These are phyloP conservation scores for Hedya salicella DNA, from an alignment of 2,888 invertebrate species.

Conservation along the genomic window DNA sequence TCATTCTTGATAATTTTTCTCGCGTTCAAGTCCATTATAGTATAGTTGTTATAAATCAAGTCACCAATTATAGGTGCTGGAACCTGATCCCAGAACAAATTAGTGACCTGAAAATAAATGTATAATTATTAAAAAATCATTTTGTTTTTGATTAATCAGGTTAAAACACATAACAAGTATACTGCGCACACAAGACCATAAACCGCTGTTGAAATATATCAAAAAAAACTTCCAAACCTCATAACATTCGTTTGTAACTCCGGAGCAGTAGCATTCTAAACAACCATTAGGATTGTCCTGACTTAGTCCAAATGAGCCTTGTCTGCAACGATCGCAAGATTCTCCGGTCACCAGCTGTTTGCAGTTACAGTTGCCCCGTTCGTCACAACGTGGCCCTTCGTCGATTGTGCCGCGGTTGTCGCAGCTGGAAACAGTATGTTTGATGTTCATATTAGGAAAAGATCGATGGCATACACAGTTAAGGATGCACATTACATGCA, in stretches of 20 bases:
- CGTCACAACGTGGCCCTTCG: conserved; percentile 62
- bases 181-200: background rate
- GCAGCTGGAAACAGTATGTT: conserved; percentile 59
- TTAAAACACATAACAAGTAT: too few species aligned
- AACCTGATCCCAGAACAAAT: conserved; percentile 65
- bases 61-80: conserved; percentile 74
- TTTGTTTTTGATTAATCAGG: too few species aligned
- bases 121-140: too few species aligned
- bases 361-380: conserved; percentile 86
- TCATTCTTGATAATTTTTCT: conserved; percentile 67
- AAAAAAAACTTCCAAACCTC: conserved; percentile 71
- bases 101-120: conserved; percentile 59
- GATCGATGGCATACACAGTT: background rate
- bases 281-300: conserved; percentile 90
- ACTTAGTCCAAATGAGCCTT: conserved; percentile 92
- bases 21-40: conserved; percentile 68
- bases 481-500: too few species aligned
- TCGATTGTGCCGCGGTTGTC: conserved; percentile 65
- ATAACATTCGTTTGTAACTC: conserved; percentile 89
- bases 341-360: conserved; percentile 91
- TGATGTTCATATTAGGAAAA: background rate
- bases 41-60: conserved; percentile 69
- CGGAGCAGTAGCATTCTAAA: conserved; percentile 94
- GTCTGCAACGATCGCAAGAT: conserved; percentile 91
- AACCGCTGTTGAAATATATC: background rate